Percentiles rank a stretch among this genome's conserved stretches.
Conservation (phyloP, 2,797 vertebrate species). For the Sardinella longiceps region DNA sequence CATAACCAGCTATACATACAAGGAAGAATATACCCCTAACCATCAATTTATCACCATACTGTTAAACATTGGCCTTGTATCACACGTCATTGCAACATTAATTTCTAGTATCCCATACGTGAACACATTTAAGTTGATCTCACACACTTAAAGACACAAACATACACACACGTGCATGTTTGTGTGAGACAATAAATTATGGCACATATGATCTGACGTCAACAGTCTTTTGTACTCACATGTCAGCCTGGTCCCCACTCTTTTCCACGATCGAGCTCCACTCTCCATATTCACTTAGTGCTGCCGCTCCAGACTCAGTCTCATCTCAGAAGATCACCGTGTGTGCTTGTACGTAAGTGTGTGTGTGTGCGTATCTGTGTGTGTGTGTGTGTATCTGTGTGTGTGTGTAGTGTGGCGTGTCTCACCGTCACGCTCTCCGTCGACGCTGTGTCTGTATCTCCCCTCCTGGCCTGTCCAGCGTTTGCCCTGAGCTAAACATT, state of each 20-base stretch:
- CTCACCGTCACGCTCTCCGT: background rate
- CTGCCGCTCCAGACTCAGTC: slow-evolving; percentile 38
- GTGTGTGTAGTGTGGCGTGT: background rate
- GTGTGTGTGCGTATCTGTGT: background rate
- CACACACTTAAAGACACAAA: background rate
- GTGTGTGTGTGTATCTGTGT: slow-evolving; percentile 2
- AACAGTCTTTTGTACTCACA: background rate
- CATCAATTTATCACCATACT: background rate
- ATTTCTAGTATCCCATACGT: background rate
- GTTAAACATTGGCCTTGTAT: background rate
- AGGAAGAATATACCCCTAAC: no score
- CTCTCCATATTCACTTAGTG: slow-evolving; percentile 59
- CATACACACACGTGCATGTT: background rate
- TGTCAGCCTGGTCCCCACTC: slow-evolving; percentile 6
- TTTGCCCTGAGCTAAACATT: slow-evolving; percentile 74
- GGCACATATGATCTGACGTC: background rate
- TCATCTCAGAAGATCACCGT: background rate
- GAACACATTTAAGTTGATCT: background rate
- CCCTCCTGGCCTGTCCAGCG: slow-evolving; percentile 26
- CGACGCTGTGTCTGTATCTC: slow-evolving; percentile 30
- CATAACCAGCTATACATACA: background rate
- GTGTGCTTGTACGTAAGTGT: no score
- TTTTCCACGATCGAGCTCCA: background rate
- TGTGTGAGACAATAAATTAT: background rate
- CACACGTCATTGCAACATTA: background rate